Evolutionary conservation across 1,140 invertebrate genomes (phyloP), one percentile per base, ranked within the genome.

Genomic region (Sycophila sp.): DNA sequence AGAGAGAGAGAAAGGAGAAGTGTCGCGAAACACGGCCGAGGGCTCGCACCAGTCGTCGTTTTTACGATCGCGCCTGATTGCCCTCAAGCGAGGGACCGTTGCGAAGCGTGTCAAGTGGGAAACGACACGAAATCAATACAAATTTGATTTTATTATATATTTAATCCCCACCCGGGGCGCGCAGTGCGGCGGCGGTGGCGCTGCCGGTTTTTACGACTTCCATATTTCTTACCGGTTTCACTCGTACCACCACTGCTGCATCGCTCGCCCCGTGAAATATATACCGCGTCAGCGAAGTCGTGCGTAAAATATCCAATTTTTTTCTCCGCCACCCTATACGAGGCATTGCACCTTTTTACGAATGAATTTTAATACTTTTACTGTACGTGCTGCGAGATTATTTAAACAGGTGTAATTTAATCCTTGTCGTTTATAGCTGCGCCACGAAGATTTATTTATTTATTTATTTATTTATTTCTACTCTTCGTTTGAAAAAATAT

Each of bases 71-170:
- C 58, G 58, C 58, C 42, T 42, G 58, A 69, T 69, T 69, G 67
- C 67, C 49, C 58, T 55, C 62, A 62, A 32, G 17, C 11, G 15
- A 51, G 62, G n/a, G 49, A 5, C 26, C 15, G 49, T 55, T 65
- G 55, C 17, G 30, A 47, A 24, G 49, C 55, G 40, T 58, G 65
- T 59, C 65, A 51, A 19, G 47, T 60, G 66, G 56, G 38, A 69
- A 51, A n/a, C 47, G 67, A 42, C 59, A 56, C 58, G 24, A 26
- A 69, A 69, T 69, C 67, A 59, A 69, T 69, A 63, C 67, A 69
- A 69, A 69, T 69, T 69, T 63, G 58, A 69, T 69, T 62, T 69
- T 69, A 69, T 69, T 69, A 69, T 63, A 55, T 30, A 62, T 58
- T 68, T 68, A 38, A 59, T 19, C 62, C 22, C 17, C 13, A 26